Conservation (phyloP, 2,888 invertebrate genomes). For the Leucophora obtusa region DNA sequence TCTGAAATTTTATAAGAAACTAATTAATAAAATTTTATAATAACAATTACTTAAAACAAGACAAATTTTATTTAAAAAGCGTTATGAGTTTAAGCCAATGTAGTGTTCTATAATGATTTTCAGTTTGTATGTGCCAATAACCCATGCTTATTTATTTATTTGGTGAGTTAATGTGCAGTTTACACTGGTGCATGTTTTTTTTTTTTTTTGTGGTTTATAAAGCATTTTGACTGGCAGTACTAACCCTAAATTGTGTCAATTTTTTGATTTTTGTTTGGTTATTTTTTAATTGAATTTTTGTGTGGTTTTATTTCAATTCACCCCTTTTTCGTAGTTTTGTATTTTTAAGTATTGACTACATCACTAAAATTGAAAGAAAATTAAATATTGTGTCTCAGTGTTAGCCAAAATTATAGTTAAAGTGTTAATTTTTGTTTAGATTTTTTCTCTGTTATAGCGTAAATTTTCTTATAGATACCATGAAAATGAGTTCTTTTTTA, state of each 20-base stretch:
- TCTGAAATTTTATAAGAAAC: conserved; percentile 68
- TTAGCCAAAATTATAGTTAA: conserved; percentile 46
- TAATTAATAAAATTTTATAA: background rate
- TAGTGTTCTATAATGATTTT: background rate
- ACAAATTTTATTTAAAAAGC: background rate
- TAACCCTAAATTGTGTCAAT: conserved; percentile 57
- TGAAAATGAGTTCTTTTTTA: background rate
- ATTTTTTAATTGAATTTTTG: conserved; percentile 33
- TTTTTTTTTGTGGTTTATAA: background rate
- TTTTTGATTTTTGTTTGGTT: conserved; percentile 30
- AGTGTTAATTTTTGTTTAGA: background rate
- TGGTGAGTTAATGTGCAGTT: conserved; percentile 40
- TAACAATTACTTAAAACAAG: background rate
- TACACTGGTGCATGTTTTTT: conserved; percentile 20
- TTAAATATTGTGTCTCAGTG: conserved; percentile 51
- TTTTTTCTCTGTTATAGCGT: background rate
- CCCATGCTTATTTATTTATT: conserved; percentile 51
- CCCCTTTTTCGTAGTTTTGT: conserved; percentile 40
- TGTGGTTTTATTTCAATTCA: conserved; percentile 55
- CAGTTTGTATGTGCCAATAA: conserved; percentile 38
- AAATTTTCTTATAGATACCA: background rate
- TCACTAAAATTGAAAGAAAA: conserved; percentile 63
- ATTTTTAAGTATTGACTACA: conserved; percentile 43
- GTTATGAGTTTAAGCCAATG: conserved; percentile 23
- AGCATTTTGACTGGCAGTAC: conserved; percentile 57